Percentiles rank a stretch among this genome's conserved stretches.
Evolutionary conservation across 2,113 vertebrate species (phyloP).

Genomic region (Phrynosoma platyrhinos): DNA sequence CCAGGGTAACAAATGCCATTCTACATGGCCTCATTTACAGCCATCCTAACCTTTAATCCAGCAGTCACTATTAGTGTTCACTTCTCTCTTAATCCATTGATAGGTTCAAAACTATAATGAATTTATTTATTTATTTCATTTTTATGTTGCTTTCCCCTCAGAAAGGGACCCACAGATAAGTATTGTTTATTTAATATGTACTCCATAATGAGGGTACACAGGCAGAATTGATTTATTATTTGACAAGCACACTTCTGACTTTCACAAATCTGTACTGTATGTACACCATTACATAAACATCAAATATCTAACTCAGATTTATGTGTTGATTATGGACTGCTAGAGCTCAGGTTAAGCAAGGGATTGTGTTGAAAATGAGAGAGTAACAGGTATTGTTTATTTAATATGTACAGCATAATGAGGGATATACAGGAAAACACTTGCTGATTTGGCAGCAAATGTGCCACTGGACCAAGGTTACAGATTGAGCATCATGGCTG

Average conservation of each 20-base stretch:
- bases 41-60: neutral
- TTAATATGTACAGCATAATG: neutral
- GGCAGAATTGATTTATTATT: neutral
- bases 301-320: conserved; percentile 6
- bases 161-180: too few relatives aligned
- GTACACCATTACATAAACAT: neutral
- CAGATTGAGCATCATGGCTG: too few relatives aligned
- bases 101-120: neutral
- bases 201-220: too few relatives aligned
- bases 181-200: too few relatives aligned
- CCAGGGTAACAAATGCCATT: neutral
- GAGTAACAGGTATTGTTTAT: neutral
- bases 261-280: neutral
- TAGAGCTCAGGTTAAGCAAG: neutral
- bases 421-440: neutral
- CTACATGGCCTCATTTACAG: neutral
- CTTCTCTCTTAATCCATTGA: neutral
- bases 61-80: neutral
- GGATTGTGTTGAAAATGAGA: neutral
- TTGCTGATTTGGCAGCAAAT: neutral
- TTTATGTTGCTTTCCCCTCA: too few relatives aligned
- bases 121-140: too few relatives aligned
- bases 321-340: neutral
- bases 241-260: neutral
- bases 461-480: neutral